Conservation (phyloP, 1,140 invertebrate species). For the Platyscapa corneri region DNA sequence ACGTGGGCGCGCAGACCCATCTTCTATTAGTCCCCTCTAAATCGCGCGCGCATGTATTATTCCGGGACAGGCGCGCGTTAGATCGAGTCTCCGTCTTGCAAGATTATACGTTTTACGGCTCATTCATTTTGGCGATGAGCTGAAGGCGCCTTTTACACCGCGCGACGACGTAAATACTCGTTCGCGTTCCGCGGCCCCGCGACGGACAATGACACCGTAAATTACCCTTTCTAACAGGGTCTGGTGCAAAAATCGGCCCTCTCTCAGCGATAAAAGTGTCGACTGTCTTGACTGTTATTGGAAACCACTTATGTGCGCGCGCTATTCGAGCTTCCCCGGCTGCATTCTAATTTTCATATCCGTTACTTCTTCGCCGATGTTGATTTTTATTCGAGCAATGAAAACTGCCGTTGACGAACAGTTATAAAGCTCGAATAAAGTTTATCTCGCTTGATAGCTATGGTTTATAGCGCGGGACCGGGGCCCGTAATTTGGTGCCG, state of each 20-base stretch:
- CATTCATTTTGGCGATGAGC: conserved; percentile 15
- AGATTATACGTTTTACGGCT: neutral
- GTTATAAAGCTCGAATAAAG: too few species aligned
- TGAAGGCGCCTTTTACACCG: neutral
- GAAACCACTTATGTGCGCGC: too few species aligned
- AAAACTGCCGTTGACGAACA: too few species aligned
- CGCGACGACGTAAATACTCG: neutral
- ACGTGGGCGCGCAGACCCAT: conserved; percentile 22
- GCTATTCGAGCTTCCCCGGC: too few species aligned
- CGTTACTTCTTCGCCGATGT: neutral
- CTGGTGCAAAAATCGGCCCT: neutral
- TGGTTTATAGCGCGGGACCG: too few species aligned
- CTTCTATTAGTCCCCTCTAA: conserved; percentile 20
- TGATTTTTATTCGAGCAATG: too few species aligned
- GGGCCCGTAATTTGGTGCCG: too few species aligned
- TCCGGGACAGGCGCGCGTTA: too few species aligned
- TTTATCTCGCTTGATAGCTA: too few species aligned
- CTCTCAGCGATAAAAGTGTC: neutral
- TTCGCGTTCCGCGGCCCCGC: neutral
- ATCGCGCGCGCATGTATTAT: neutral
- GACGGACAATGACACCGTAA: neutral
- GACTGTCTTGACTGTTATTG: neutral
- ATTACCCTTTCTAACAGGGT: neutral
- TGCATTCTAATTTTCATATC: neutral
- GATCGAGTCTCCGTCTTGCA: neutral